Percentiles rank a stretch among this genome's conserved stretches.
phyloP scores from a whole-genome alignment of 2,113 vertebrate genomes.

The Anarrhichthys ocellatus region DNA sequence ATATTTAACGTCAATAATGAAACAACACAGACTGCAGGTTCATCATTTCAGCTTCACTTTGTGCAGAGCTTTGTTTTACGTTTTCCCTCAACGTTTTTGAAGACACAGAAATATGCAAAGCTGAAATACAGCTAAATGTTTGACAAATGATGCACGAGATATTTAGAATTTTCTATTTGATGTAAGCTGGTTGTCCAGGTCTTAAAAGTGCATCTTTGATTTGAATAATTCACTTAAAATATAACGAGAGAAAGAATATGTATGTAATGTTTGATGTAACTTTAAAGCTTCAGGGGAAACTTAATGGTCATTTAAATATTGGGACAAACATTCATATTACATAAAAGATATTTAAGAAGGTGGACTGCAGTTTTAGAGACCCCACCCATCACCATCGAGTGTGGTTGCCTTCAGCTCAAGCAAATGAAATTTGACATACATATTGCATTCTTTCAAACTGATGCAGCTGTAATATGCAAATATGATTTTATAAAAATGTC shows the following conservation, averaged over 20 bases:
- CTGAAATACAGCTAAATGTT: slow-evolving; percentile 7
- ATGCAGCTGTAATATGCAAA: slow-evolving; percentile 5
- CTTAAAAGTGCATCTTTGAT: slow-evolving; percentile 7
- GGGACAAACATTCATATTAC: neutral
- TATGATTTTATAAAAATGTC: neutral
- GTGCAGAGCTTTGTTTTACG: too few relatives aligned
- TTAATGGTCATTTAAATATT: slow-evolving; percentile 2
- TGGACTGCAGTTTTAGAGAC: slow-evolving; percentile 14
- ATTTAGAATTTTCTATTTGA: neutral
- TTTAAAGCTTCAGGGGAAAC: neutral
- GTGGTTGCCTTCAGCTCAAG: neutral
- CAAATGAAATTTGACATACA: neutral
- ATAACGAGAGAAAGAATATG: neutral
- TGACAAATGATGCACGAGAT: neutral
- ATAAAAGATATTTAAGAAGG: slow-evolving; percentile 13
- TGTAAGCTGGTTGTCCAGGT: neutral
- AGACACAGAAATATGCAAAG: neutral
- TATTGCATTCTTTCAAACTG: neutral
- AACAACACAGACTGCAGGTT: neutral
- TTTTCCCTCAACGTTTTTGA: neutral
- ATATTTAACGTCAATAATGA: neutral
- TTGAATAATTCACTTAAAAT: slow-evolving; percentile 16
- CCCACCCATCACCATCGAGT: slow-evolving; percentile 24
- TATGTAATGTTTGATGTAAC: slow-evolving; percentile 13
- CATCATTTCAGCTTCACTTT: neutral